phyloP scores from a whole-genome alignment of 64 coral and sea anemone genomes.

The Trachythela sp. region DNA sequence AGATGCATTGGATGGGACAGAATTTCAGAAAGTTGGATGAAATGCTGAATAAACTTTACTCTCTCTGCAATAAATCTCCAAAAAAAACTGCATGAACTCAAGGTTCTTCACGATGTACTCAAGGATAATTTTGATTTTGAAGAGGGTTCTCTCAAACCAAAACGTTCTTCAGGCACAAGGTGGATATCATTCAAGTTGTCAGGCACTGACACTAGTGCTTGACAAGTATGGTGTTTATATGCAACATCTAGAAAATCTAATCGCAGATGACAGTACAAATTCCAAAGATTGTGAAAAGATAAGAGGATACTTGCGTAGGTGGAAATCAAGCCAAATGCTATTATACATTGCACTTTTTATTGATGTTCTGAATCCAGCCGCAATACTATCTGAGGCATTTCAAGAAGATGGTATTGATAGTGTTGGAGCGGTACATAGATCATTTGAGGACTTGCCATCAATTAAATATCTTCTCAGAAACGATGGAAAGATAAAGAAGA shows the following conservation, averaged over 20 bases:
- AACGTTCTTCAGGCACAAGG: background rate
- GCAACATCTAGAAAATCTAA: slow-evolving; percentile 20
- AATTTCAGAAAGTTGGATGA: background rate
- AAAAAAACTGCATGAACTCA: background rate
- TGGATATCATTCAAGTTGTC: background rate
- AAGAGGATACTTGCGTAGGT: background rate
- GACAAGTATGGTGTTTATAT: slow-evolving; percentile 24
- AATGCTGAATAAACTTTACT: background rate
- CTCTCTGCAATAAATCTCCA: slow-evolving; percentile 2
- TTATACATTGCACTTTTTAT: slow-evolving; percentile 16
- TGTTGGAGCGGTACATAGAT: background rate
- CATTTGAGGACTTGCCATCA: slow-evolving; percentile 4
- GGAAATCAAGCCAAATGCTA: slow-evolving; percentile 10
- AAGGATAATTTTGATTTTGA: slow-evolving; percentile 3
- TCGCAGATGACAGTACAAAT: background rate
- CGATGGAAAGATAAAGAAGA: background rate
- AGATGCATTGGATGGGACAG: background rate
- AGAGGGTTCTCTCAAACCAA: slow-evolving; percentile 23
- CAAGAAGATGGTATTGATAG: background rate
- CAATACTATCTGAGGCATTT: slow-evolving; percentile 3
- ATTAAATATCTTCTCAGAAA: background rate
- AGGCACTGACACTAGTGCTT: background rate
- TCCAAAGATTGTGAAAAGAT: background rate
- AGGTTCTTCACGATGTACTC: background rate
- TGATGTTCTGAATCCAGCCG: slow-evolving; percentile 7